A percentile compares a stretch with the other conserved stretches of the same genome.
Conservation (phyloP, 2,113 vertebrate species). For the Malaclemys terrapin region DNA sequence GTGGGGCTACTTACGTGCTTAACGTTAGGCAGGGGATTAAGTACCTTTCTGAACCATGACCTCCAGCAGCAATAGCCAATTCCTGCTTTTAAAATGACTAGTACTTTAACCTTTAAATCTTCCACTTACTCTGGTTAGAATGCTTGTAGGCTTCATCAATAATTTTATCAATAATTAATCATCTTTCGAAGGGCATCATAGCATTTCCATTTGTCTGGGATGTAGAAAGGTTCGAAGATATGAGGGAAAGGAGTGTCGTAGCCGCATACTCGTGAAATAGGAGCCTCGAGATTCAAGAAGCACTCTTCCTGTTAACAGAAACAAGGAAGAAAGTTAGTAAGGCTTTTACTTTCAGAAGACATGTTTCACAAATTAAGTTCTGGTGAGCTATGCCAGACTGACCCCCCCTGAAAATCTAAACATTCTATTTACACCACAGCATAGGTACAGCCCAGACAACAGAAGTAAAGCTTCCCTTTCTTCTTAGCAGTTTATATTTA, state of each 20-base stretch:
- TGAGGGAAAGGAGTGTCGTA: constrained; percentile 99
- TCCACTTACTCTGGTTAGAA: not conserved
- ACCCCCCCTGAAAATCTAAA: constrained; percentile 22
- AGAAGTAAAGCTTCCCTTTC: not conserved
- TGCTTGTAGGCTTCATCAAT: constrained; percentile 55
- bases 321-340: constrained; percentile 49
- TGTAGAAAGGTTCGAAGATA: constrained; percentile 98
- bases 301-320: constrained; percentile 91
- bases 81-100: not conserved
- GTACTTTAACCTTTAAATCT: not conserved
- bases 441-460: constrained; percentile 5
- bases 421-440: constrained; percentile 46
- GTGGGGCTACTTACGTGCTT: not conserved
- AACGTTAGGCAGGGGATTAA: not conserved
- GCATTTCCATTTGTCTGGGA: constrained; percentile 99
- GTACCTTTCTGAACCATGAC: rapidly evolving
- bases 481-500: constrained; percentile 29
- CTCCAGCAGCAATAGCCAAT: rapidly evolving
- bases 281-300: constrained; percentile 97
- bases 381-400: constrained; percentile 29
- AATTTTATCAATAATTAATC: constrained; percentile 92
- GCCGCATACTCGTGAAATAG: constrained; percentile 95
- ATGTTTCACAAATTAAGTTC: constrained; percentile 50
- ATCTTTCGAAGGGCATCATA: constrained; percentile 94
- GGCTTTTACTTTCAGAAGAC: constrained; percentile 20